A percentile compares a stretch with the other conserved stretches of the same genome.
Conservation (phyloP, 2,888 invertebrate species). For the Autographa pulchrina region DNA sequence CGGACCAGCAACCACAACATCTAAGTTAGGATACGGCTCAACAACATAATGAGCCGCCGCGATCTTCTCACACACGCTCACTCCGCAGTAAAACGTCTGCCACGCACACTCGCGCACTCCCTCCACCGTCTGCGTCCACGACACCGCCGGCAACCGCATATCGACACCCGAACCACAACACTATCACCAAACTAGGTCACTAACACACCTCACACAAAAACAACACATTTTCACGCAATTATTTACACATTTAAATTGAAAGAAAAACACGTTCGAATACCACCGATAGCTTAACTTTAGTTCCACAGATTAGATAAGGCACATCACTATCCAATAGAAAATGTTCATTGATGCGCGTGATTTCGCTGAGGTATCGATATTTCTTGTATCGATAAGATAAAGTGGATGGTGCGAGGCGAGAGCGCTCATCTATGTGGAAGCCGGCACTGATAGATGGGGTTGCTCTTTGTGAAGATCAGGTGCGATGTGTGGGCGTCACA, state of each 20-base stretch:
- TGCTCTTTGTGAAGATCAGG: conserved; percentile 61
- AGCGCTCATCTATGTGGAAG: conserved; percentile 73
- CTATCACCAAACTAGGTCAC: conserved; percentile 55
- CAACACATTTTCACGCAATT: conserved; percentile 55
- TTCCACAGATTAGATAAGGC: conserved; percentile 61
- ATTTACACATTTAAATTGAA: conserved; percentile 53
- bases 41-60: conserved; percentile 73
- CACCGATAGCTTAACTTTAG: conserved; percentile 48
- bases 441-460: conserved; percentile 61
- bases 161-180: conserved; percentile 59
- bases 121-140: conserved; percentile 75
- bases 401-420: conserved; percentile 64
- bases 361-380: conserved; percentile 75
- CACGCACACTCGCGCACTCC: conserved; percentile 78
- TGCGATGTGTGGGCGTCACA: conserved; percentile 66
- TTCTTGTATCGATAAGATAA: conserved; percentile 79
- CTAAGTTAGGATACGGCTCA: conserved; percentile 78
- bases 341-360: conserved; percentile 80
- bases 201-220: conserved; percentile 34
- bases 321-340: conserved; percentile 71
- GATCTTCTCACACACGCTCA: conserved; percentile 73
- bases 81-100: conserved; percentile 76
- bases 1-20: conserved; percentile 80
- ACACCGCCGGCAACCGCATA: conserved; percentile 72
- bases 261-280: conserved; percentile 57